Evolutionary conservation across 2,888 invertebrate genomes (phyloP).

Genomic region (Syrphus vitripennis): DNA sequence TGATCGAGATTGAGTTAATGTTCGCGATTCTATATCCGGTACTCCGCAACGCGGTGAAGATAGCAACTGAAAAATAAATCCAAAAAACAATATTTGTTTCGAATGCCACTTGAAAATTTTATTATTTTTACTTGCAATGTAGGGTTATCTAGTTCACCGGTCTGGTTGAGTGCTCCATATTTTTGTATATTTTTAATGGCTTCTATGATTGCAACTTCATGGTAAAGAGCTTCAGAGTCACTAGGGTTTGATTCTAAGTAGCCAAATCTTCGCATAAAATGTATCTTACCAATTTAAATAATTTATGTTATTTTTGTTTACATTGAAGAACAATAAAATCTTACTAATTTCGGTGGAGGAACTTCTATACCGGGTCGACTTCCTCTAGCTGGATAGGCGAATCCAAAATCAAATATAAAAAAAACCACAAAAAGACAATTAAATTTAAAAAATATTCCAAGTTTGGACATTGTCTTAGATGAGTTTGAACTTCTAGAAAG

Average conservation of each 20-base stretch:
- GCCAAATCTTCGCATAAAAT: slow-evolving; percentile 87
- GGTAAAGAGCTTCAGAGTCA: slow-evolving; percentile 84
- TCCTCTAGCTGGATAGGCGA: slow-evolving; percentile 19
- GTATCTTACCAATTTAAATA: slow-evolving; percentile 78
- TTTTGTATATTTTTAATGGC: slow-evolving; percentile 87
- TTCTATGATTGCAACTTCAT: slow-evolving; percentile 84
- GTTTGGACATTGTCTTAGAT: slow-evolving; percentile 33
- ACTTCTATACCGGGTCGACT: slow-evolving; percentile 68
- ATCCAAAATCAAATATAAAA: neutral
- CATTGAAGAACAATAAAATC: neutral
- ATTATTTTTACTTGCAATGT: slow-evolving; percentile 83
- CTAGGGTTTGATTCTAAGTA: slow-evolving; percentile 83
- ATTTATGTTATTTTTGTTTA: neutral
- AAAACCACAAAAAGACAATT: neutral
- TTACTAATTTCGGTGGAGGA: slow-evolving; percentile 75
- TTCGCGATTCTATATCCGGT: slow-evolving; percentile 83
- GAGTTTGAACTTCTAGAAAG: slow-evolving; percentile 28
- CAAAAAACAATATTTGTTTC: too few relatives aligned
- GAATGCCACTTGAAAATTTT: neutral
- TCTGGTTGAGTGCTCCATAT: slow-evolving; percentile 87
- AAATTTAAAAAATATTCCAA: neutral
- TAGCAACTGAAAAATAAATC: slow-evolving; percentile 83
- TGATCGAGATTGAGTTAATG: slow-evolving; percentile 75
- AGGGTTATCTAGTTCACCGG: slow-evolving; percentile 85
- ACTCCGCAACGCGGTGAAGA: slow-evolving; percentile 87